Base-by-base conservation (phyloP, 2,888 invertebrate genomes). In the Dascillus cervinus region DNA sequence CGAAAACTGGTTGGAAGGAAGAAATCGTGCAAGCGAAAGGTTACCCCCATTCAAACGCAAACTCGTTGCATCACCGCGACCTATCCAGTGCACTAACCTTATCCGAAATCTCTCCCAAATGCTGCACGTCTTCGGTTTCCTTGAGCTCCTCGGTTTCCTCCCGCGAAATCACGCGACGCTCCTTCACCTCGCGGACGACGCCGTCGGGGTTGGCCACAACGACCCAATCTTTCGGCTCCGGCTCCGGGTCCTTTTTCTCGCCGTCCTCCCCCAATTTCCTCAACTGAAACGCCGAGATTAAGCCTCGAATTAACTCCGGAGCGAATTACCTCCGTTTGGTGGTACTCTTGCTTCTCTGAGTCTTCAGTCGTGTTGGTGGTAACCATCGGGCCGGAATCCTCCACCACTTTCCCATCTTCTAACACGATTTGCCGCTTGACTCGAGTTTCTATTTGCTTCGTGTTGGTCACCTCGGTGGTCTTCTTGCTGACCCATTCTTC, bases 401-500 rank as follows among this genome's bases (percentile, higher is more conserved):
- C 85, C 39, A 91, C 80, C 37, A 92, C 84, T 56, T 86, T 82
- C 15, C 91, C 91, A 71, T 91, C 90, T 70, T 91, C 90, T 45
- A 90, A 71, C 42, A 89, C 79, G 39, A 91, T 76, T 67, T 91
- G 88, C 22, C 91, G 73, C 64, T 91, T 88, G 22, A 91, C 88
- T 44, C 90, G 70, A 22, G 90, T 91, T 56, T 90, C 90, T 52
- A 91, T 90, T 69, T 90, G 90, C 46, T 87, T 79, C 35, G 87
- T 89, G 44, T 89, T 90, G 47, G 85, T 85, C 57, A 89, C 77
- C 67, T 90, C 90, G 51, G 84, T 85, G 66, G 86, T 88, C 68
- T 87, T 87, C 60, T 85, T 82, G 52, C 87, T 89, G 64, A 89
- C 79, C 87, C 88, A 88, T 82, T 90, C 90, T 71, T 91, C 90